Conservation (phyloP, 2,113 vertebrate species). For the Pelodiscus sinensis region DNA sequence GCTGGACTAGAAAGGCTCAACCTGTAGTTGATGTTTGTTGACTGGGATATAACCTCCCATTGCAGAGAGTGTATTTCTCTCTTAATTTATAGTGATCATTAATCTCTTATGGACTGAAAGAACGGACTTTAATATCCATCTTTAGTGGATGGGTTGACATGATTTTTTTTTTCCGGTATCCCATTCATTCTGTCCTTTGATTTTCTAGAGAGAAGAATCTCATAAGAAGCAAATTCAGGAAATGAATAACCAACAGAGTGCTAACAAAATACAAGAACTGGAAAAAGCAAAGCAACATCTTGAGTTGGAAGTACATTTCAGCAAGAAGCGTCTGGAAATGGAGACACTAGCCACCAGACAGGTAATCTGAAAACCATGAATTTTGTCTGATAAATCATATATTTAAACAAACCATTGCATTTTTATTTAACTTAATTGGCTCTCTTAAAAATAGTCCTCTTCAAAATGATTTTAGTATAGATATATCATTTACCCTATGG, state of each 20-base stretch:
- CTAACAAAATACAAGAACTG: slow-evolving; percentile 86
- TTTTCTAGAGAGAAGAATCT: slow-evolving; percentile 85
- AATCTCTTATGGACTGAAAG: background rate
- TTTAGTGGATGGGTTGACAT: background rate
- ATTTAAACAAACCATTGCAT: background rate
- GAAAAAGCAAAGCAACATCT: slow-evolving; percentile 85
- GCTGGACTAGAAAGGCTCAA: no score
- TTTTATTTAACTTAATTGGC: background rate
- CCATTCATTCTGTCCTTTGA: background rate
- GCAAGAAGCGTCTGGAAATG: slow-evolving; percentile 88
- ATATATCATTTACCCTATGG: background rate
- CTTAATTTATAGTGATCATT: background rate
- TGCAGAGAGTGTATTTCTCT: background rate
- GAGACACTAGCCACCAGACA: slow-evolving; percentile 88
- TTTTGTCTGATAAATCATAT: background rate
- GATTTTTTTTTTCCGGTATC: no score
- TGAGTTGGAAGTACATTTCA: slow-evolving; percentile 85
- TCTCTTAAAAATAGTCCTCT: background rate
- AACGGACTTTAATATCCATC: background rate
- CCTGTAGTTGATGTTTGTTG: background rate
- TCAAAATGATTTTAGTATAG: background rate
- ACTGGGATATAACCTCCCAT: background rate
- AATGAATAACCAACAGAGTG: slow-evolving; percentile 81
- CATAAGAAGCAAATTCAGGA: slow-evolving; percentile 83
- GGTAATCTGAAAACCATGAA: slow-evolving; percentile 61